Conservation (phyloP, 64 coral and sea anemone species). For the Stichodactyla helianthus region DNA sequence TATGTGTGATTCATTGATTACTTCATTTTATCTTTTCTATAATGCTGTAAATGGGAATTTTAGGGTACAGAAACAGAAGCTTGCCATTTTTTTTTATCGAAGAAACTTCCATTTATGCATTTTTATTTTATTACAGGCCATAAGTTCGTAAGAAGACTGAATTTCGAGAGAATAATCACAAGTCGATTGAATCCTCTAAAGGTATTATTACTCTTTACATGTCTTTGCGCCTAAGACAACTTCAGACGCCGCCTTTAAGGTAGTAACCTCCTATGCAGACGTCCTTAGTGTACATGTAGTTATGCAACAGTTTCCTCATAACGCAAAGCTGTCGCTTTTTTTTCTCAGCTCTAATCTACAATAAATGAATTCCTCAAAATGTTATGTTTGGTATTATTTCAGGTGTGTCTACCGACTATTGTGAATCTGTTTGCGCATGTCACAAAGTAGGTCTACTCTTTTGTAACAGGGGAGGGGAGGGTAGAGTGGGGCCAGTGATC, state of each 20-base stretch:
- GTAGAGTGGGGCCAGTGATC: background rate
- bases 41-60: background rate
- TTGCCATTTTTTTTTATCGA: no score
- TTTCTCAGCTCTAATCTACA: no score
- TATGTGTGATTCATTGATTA: constrained; percentile 19
- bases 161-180: constrained; percentile 86
- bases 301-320: no score
- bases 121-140: constrained; percentile 46
- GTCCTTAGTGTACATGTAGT: no score
- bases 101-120: background rate
- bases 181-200: constrained; percentile 91
- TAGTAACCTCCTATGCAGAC: no score
- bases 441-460: constrained; percentile 51
- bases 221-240: no score
- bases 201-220: background rate
- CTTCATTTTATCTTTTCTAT: background rate
- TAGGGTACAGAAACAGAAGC: no score
- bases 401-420: constrained; percentile 87
- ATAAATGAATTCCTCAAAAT: no score
- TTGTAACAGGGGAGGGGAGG: background rate
- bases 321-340: no score
- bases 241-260: no score
- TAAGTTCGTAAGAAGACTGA: constrained; percentile 75
- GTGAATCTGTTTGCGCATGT: constrained; percentile 93
- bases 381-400: background rate